Evolutionary conservation across 2,888 invertebrate species (phyloP).

Genomic region (Amiota communis): DNA sequence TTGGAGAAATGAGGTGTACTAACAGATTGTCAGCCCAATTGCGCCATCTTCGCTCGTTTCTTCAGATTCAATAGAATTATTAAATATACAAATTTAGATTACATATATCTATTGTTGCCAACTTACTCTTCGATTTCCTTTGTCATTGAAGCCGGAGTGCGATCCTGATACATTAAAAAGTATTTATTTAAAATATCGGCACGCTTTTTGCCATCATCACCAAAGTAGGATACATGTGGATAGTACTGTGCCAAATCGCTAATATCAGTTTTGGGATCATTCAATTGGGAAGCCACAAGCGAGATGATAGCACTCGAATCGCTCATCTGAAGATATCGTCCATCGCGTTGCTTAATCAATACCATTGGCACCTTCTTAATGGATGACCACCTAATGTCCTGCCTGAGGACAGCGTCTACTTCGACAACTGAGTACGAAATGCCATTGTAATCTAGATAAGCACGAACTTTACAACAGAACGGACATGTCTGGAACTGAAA

Average conservation of each 20-base stretch:
- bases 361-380: slow-evolving; percentile 97
- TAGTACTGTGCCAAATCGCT: slow-evolving; percentile 84
- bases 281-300: slow-evolving; percentile 84
- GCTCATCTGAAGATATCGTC: slow-evolving; percentile 86
- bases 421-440: slow-evolving; percentile 96
- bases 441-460: slow-evolving; percentile 92
- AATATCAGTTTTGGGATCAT: slow-evolving; percentile 77
- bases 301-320: slow-evolving; percentile 97
- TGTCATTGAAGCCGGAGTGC: slow-evolving; percentile 74
- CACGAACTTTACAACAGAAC: slow-evolving; percentile 93
- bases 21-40: slow-evolving; percentile 94
- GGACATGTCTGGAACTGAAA: slow-evolving; percentile 99
- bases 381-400: slow-evolving; percentile 92
- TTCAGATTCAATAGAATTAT: slow-evolving; percentile 64
- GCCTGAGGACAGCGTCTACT: slow-evolving; percentile 94
- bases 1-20: slow-evolving; percentile 95
- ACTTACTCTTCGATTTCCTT: slow-evolving; percentile 78
- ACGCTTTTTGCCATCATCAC: slow-evolving; percentile 80
- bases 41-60: slow-evolving; percentile 95
- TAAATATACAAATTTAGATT: not conserved
- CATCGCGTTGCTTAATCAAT: slow-evolving; percentile 81
- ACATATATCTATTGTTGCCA: not conserved
- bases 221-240: slow-evolving; percentile 80
- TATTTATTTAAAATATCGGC: slow-evolving; percentile 90
- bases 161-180: slow-evolving; percentile 85